Base-by-base conservation (phyloP, 92 coral and sea anemone genomes). In the Zoanthus solanderi region DNA sequence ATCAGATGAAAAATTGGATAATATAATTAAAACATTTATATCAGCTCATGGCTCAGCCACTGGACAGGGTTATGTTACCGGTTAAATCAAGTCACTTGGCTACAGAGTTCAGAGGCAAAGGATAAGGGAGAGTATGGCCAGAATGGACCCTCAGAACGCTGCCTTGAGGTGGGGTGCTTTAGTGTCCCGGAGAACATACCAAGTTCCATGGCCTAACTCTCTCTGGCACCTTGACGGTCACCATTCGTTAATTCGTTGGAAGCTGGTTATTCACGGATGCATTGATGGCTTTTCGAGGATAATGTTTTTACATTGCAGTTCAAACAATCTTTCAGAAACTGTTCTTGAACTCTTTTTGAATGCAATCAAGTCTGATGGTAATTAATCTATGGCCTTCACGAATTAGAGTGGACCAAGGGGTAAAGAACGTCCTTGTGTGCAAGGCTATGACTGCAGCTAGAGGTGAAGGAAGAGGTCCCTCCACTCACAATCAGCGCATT, bases 101-200 rank as follows among this genome's bases (percentile, higher is more conserved):
- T 67, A 52, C 31, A 80, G 76, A 80, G 71, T 80, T n/a, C 85
- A 80, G 71, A 80, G 85, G 85, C 85, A 80, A 80, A 80, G 76
- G 48, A 80, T 80, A 32, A 52, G 85, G 44, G 71, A 80, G 71
- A 80, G 85, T 73, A 80, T 80, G 85, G 71, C 61, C 31, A 80
- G 85, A 80, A 60, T 80, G 60, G 85, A 79, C 28, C 85, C 85
- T 9, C 85, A 34, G 44, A 80, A 18, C 61, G 60, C 85, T 29
- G 85, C 61, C 77, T 31, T 57, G 71, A 23, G 85, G 28, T 80
- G 85, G 53, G 10, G 76, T 80, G 85, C 71, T 80, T 75, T 18
- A 52, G 85, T 80, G 30, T 80, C 85, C 65, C 8, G 84, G 29
- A 57, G 85, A 80, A 80, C 42, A 37, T 37, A 37, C 42, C 42